Base-by-base conservation (phyloP, 2,888 invertebrate species). In the Plemyria rubiginata region DNA sequence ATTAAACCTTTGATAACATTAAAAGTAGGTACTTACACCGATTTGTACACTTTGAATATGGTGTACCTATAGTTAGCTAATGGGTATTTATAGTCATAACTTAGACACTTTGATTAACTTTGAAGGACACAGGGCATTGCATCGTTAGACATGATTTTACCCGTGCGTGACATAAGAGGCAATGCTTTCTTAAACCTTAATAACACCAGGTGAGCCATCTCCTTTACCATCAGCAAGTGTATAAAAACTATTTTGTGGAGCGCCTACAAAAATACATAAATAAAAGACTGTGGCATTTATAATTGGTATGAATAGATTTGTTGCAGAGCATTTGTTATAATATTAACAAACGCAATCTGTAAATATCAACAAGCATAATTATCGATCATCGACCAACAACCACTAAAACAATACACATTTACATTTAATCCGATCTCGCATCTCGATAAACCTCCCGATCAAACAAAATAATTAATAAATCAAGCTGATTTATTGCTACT, bases 391-490 rank as follows among this genome's bases (percentile, higher is more conserved):
- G 57, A 73, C 71, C 62, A 74, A 71, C 73, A 78, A 80, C n/a
- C 11, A 43, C 15, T 28, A 45, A 78, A 81, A 81, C 63, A 72
- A 67, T 81, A 82, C 77, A 73, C 74, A 86, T 87, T 86, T 80
- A 78, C 80, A 81, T 77, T 84, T 79, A 81, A 87, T 85, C n/a
- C 78, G 76, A 73, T 77, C 76, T 75, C 84, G 77, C 80, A 76
- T 54, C 54, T 49, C 29, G 43, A 45, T 62, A 61, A 64, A 46
- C 60, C 50, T 65, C 57, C 52, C 40, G 59, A 58, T 43, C 13
- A 55, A 12, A 1, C 0, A 8, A 41, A 48, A 40, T 40, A 55
- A 55, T 50, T 8, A 49, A 55, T 60, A 61, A 62, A 64, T 53
- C 52, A 54, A 54, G 13, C 57, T 60, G 58, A 57, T 65, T 60